A percentile compares a stretch with the other conserved stretches of the same genome.
These are phyloP conservation scores for Drosophila triauraria DNA, from an alignment of 1,140 invertebrate genomes.

Conservation along the genomic window DNA sequence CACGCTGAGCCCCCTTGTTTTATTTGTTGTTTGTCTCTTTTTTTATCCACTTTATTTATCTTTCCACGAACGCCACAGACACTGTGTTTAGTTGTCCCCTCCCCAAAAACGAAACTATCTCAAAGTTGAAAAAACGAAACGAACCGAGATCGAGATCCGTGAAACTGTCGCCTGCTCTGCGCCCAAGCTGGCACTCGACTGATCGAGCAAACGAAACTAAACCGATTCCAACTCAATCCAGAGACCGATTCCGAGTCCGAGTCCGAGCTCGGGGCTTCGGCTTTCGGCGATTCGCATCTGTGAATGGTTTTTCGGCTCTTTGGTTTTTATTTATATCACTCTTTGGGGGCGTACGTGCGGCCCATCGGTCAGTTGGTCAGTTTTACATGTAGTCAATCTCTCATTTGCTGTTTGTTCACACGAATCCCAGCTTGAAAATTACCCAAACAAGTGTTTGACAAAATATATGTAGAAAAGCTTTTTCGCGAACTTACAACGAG, in stretches of 20 bases:
- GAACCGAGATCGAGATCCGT: constrained; percentile 25
- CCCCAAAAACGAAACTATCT: constrained; percentile 36
- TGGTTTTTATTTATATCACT: constrained; percentile 29
- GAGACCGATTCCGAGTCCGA: constrained; percentile 37
- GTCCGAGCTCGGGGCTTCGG: constrained; percentile 36
- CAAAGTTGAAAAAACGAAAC: constrained; percentile 3
- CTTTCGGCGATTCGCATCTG: constrained; percentile 22
- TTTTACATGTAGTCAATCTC: constrained; percentile 18
- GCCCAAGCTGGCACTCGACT: constrained; percentile 74
- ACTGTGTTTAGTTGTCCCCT: constrained; percentile 7
- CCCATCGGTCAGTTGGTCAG: constrained; percentile 63
- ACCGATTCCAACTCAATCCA: constrained; percentile 12
- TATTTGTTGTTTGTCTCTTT: constrained; percentile 9
- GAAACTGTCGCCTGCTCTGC: constrained; percentile 66
- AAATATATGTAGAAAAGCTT: background rate
- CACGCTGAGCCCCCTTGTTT: constrained; percentile 39
- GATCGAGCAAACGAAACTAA: constrained; percentile 25
- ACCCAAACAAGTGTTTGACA: background rate
- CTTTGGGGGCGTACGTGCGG: constrained; percentile 45
- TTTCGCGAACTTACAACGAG: background rate
- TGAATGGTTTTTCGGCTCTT: constrained; percentile 37
- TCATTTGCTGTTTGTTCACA: background rate
- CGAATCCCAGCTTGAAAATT: background rate
- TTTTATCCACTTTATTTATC: constrained; percentile 49
- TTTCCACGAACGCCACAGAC: constrained; percentile 52